These are phyloP conservation scores for Frankliniella fusca DNA, from an alignment of 2,888 invertebrate species.

Conservation along the genomic window DNA sequence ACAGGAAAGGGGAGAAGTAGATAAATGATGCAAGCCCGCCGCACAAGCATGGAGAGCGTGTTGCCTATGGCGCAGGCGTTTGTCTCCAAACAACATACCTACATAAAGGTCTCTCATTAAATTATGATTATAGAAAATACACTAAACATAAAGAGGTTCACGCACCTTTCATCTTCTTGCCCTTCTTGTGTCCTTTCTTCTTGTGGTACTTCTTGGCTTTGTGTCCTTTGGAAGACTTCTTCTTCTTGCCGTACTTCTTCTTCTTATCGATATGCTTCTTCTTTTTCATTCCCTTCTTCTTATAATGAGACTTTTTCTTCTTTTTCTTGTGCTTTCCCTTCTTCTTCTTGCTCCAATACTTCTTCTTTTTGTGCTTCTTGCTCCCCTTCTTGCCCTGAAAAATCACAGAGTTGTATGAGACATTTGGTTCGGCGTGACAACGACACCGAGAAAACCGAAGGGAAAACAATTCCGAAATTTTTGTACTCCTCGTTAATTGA, in stretches of 20 bases:
- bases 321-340: slow-evolving; percentile 27
- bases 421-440: no score
- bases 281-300: slow-evolving; percentile 12
- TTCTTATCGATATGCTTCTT: slow-evolving; percentile 28
- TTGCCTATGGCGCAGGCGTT: neutral
- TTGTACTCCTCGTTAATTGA: no score
- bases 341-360: slow-evolving; percentile 19
- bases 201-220: slow-evolving; percentile 24
- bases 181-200: slow-evolving; percentile 22
- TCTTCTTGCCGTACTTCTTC: slow-evolving; percentile 28
- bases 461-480: no score
- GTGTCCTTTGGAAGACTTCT: slow-evolving; percentile 2
- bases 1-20: neutral
- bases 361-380: slow-evolving; percentile 3
- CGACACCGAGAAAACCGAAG: no score
- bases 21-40: neutral
- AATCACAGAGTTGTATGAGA: neutral
- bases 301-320: slow-evolving; percentile 15
- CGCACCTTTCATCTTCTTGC: slow-evolving; percentile 9
- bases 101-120: neutral
- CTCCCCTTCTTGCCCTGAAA: neutral
- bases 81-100: no score
- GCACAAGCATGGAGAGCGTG: neutral
- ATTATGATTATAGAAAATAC: neutral
- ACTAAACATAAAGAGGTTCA: neutral